Base-by-base conservation (phyloP, 1,140 invertebrate species). In the Oppia nitens region DNA sequence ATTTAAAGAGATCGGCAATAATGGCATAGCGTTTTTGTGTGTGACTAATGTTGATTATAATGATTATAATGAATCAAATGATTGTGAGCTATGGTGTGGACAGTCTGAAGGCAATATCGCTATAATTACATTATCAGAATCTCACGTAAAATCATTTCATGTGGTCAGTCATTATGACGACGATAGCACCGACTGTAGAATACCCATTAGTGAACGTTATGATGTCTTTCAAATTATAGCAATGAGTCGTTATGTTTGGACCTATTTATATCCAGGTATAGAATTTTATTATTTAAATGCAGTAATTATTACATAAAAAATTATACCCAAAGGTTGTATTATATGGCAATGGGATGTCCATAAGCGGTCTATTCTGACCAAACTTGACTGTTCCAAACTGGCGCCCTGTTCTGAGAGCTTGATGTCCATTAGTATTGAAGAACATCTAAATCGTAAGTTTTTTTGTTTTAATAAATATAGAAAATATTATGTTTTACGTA, bases 331-430 rank as follows among this genome's bases (percentile, higher is more conserved):
- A 64, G 84, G 84, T 21, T 86, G 83, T 70, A 77, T 85, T 54
- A 83, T 91, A 21, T 88, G 87, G 70, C 84, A 88, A 67, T 92
- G 87, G 86, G 81, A 85, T 64, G 71, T 76, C 17, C 68, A 70
- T 26, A 76, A 75, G 0, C 78, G 81, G 62, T 74, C 71, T 24
- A 81, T 87, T 57, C 69, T 83, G 1, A 85, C 86, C 64, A 83
- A 86, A 64, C 72, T 94, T 50, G 88, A 94, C 71, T 91, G 88
- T 74, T 89, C 86, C 1, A 92, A 92, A 72, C 73, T 94, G 55
- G 81, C 85, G 53, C 89, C 89, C 17, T 91, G 87, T 68, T 90
- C 86, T 1, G 89, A 94, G 71, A 89, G 85, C 66, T 72, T 94
- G 17, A 85, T 89, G 66, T 90, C 87, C 14, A 91, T 92, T 57